A percentile compares a stretch with the other conserved stretches of the same genome.
These are phyloP conservation scores for Centropus bengalensis DNA, from an alignment of 2,113 vertebrate genomes.

Conservation along the genomic window DNA sequence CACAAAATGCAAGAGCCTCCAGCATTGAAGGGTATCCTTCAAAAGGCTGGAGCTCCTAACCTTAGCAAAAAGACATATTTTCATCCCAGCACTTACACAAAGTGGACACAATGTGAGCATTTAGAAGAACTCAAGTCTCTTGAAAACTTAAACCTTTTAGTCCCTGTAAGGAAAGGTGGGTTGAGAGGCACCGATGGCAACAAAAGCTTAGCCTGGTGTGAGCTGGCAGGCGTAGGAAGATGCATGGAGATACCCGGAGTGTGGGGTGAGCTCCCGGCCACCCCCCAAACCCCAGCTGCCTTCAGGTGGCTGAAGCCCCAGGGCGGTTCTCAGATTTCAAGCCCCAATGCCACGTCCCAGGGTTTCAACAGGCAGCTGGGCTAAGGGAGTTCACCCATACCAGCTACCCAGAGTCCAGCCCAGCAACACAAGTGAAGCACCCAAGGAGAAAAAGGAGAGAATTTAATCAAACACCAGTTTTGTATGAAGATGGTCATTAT, in stretches of 20 bases:
- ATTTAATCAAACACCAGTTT: neutral
- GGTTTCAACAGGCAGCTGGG: neutral
- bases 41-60: neutral
- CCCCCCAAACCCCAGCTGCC: neutral
- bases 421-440: accelerated
- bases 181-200: accelerated
- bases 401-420: neutral
- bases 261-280: neutral
- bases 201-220: neutral
- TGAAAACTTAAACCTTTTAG: neutral
- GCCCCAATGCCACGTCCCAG: neutral
- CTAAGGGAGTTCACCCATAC: accelerated
- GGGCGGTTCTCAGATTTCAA: neutral
- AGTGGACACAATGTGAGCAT: too few relatives aligned
- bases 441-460: neutral
- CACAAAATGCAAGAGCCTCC: neutral
- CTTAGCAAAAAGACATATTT: neutral
- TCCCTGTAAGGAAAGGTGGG: neutral
- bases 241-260: too few relatives aligned
- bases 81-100: neutral
- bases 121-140: neutral
- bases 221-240: too few relatives aligned
- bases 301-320: neutral
- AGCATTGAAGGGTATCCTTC: neutral
- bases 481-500: neutral